Evolutionary conservation across 1,140 invertebrate species (phyloP).

Genomic region (Listronotus oregonensis): DNA sequence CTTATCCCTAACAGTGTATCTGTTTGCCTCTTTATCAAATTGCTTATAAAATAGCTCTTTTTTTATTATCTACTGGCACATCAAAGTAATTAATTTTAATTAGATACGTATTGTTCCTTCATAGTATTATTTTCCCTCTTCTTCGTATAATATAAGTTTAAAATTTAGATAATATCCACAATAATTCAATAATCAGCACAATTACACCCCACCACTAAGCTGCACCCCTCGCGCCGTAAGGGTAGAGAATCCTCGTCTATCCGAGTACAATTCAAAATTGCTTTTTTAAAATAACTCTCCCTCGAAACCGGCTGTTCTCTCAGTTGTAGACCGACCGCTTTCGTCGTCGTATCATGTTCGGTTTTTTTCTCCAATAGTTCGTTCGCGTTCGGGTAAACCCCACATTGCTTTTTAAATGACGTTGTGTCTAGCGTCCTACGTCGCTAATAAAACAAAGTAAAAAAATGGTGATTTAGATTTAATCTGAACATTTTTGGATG

Average conservation of each 20-base stretch:
- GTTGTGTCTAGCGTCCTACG: not conserved
- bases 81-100: too few species aligned
- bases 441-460: slow-evolving; percentile 1
- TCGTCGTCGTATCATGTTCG: slow-evolving; percentile 1
- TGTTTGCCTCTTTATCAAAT: too few species aligned
- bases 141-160: too few species aligned
- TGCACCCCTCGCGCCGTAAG: slow-evolving; percentile 9
- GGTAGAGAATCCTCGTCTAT: slow-evolving; percentile 36
- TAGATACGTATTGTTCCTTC: too few species aligned
- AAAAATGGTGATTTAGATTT: not conserved
- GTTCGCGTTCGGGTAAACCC: not conserved
- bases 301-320: slow-evolving; percentile 5
- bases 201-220: slow-evolving; percentile 24
- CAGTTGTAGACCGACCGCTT: not conserved
- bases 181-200: slow-evolving; percentile 28
- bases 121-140: too few species aligned
- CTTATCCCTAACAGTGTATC: too few species aligned
- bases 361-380: slow-evolving; percentile 3
- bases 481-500: not conserved
- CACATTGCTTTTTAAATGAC: not conserved
- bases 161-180: slow-evolving; percentile 4
- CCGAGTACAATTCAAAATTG: slow-evolving; percentile 53
- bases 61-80: too few species aligned
- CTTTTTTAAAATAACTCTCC: slow-evolving; percentile 50
- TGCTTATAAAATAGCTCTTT: too few species aligned